These are phyloP conservation scores for Pseudomugil tenellus DNA, from an alignment of 2,797 vertebrate genomes.

Conservation along the genomic window DNA sequence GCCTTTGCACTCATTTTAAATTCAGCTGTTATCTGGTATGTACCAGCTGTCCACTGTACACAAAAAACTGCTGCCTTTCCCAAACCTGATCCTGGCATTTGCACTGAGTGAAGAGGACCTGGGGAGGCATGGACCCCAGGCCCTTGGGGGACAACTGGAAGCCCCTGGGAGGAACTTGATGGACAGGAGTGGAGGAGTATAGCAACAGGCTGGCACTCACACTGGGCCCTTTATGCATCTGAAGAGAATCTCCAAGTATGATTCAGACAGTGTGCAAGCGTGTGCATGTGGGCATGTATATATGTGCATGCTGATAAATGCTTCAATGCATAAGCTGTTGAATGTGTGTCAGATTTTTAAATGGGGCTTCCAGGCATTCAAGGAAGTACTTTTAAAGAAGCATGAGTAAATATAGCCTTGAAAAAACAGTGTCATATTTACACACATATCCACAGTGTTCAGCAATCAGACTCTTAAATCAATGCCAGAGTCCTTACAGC, in stretches of 20 bases:
- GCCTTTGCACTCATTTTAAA: conserved; percentile 80
- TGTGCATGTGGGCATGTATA: conserved; percentile 24
- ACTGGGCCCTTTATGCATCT: conserved; percentile 63
- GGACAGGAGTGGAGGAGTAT: conserved; percentile 72
- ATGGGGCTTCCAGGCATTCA: conserved; percentile 53
- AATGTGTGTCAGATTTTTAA: conserved; percentile 59
- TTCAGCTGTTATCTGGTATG: conserved; percentile 86
- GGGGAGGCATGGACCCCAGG: conserved; percentile 59
- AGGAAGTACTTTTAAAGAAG: conserved; percentile 65
- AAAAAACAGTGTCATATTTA: conserved; percentile 67
- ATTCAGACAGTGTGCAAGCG: conserved; percentile 18
- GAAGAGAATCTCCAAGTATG: conserved; percentile 47
- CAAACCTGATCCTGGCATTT: conserved; percentile 82
- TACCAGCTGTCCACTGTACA: conserved; percentile 83
- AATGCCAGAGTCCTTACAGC: conserved; percentile 40
- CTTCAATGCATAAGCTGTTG: conserved; percentile 30
- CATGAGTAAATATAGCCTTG: conserved; percentile 69
- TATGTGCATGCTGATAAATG: not conserved
- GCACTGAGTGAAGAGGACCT: conserved; percentile 60
- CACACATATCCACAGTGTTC: conserved; percentile 48
- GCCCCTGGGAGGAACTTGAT: conserved; percentile 75
- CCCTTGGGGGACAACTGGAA: conserved; percentile 61
- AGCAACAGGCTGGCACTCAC: conserved; percentile 80
- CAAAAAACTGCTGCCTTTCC: conserved; percentile 81
- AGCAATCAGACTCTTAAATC: conserved; percentile 54